A percentile compares a stretch with the other conserved stretches of the same genome.
Evolutionary conservation across 2,797 vertebrate genomes (phyloP).

Genomic region (Myioborus melanocephalus): DNA sequence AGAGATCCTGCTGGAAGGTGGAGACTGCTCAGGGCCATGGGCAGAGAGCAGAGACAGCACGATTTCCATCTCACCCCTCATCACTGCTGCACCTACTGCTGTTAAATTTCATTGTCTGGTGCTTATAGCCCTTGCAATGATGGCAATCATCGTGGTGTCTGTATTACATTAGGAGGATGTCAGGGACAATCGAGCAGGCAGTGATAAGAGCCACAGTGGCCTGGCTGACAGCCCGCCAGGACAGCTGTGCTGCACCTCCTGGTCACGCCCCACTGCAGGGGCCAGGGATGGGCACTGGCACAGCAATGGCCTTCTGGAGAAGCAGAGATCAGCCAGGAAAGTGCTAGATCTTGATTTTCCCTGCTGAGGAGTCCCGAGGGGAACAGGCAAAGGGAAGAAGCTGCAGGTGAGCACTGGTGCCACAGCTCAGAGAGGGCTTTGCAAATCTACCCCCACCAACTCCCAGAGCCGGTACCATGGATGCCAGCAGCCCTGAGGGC

Average conservation of each 20-base stretch:
- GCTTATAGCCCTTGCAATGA: slow-evolving; percentile 50
- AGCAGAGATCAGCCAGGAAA: not conserved
- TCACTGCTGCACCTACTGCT: not conserved
- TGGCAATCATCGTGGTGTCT: slow-evolving; percentile 27
- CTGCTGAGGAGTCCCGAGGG: not conserved
- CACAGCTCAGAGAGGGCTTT: not conserved
- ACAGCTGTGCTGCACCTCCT: not conserved
- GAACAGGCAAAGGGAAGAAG: not conserved
- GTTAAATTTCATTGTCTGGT: slow-evolving; percentile 53
- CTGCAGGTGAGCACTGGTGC: not conserved
- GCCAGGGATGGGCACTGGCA: not conserved
- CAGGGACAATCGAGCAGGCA: slow-evolving; percentile 59
- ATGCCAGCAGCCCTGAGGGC: not conserved
- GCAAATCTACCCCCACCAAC: not conserved
- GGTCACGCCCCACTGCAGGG: not conserved
- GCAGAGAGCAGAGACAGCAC: slow-evolving; percentile 1
- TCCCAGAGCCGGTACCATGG: rapidly evolving
- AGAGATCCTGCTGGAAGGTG: not conserved
- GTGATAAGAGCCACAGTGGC: not conserved
- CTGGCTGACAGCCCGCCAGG: not conserved
- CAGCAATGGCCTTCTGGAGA: not conserved
- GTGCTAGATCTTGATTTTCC: not conserved
- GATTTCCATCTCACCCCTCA: not conserved
- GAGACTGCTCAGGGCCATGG: not conserved
- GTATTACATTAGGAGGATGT: slow-evolving; percentile 39